Base-by-base conservation (phyloP, 1,140 invertebrate species). In the Bombus confusus region DNA sequence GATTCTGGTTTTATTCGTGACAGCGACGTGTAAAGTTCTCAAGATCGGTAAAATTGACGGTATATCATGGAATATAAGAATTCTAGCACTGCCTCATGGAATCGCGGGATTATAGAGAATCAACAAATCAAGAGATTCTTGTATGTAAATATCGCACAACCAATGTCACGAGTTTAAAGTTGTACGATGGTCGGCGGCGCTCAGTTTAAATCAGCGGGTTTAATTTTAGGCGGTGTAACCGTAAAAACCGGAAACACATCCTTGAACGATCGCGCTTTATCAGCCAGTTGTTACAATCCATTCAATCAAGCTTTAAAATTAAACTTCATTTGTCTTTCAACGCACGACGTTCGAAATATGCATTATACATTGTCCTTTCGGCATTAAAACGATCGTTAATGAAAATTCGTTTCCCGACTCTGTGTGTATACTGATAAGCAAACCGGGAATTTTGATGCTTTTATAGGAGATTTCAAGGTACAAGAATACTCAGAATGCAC, bases 171-270 rank as follows among this genome's bases (percentile, higher is more conserved):
- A 37, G 77, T 28, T 31, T 34, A 18, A 37, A 31, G 3, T 28
- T 66, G 41, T 12, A 18, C 59, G 52, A 6, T 10, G n/a, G 18
- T 10, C 22, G n/a, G 2, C 22, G 15, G 71, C 71, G 71, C 22
- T 12, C n/a, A 18, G 3, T 82, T 47, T 15, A 25, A 82, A 75
- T 64, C 12, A n/a, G 0, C 3, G 10, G 31, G 41, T 25, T 74
- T 41, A 74, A 72, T 71, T 72, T 80, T 80, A 72, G 79, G 18
- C n/a, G 25, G 37, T 25, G 8, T 9, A 74, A 64, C 10, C n/a
- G 71, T 47, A 66, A 52, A 57, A 85, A 75, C 78, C 80, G 87
- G 83, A 89, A 89, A 68, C 78, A 66, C 57, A 34, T 82, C 72
- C 86, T 82, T 37, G 82, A 72, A 57, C 47, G 43, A 74, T 85